Evolutionary conservation across 1,140 invertebrate species (phyloP), one percentile per base, ranked within the genome.

Genomic region (Drosophila orosa): DNA sequence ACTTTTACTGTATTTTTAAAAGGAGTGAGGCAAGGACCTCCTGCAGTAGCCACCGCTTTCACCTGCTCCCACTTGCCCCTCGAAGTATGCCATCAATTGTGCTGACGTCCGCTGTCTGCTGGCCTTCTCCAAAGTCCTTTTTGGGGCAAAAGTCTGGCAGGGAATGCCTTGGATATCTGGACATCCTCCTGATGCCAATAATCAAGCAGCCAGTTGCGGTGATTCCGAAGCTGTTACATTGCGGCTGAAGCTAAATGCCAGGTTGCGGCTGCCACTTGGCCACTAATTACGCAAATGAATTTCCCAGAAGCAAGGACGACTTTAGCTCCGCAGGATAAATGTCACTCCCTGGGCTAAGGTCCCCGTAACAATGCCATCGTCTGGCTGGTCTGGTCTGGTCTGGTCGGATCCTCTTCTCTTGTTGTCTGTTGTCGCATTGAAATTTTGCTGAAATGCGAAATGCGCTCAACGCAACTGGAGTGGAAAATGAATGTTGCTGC

Each of bases 231-330:
- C 77, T 74, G 57, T 85, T 84, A 67, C 35, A 59, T 62, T 86
- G 72, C 54, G 65, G 65, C 35, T 47, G 39, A 9, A 29, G 50
- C 78, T 54, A 72, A 72, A 47, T 58, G 55, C 42, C 42, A 39
- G 40, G 59, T 56, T 48, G 45, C 50, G 54, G 56, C 55, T 77
- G 55, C 65, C 63, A 60, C 83, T 73, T 73, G 83, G 75, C 72
- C 83, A 86, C 82, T 86, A 86, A 86, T 86, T 86, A 86, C 83
- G 82, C 74, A 86, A 86, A 86, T 86, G 82, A 86, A 86, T 86
- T 72, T 79, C 75, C 60, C 78, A 33, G 29, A 15, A 31, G 15
- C 45, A 61, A 13, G 24, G 8, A 48, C 4, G 25, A 48, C 27
- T 13, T 19, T 37, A 10, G 39, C 47, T 35, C 45, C 19, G 47